Evolutionary conservation across 1,140 invertebrate genomes (phyloP).

Genomic region (Brachionus koreanus): DNA sequence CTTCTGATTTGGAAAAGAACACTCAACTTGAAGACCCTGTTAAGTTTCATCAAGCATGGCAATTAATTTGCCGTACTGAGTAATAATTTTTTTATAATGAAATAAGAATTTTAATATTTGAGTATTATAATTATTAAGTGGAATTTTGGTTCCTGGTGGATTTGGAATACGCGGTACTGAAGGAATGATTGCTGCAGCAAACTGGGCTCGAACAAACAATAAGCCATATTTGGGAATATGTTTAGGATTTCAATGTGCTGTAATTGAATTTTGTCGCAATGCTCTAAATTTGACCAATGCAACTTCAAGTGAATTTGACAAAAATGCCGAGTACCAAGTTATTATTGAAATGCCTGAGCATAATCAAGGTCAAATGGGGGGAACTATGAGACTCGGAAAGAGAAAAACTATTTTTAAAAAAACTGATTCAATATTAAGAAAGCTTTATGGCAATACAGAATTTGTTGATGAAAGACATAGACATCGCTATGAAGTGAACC

Average conservation of each 20-base stretch:
- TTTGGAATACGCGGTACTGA: constrained; percentile 92
- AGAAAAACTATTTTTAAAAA: constrained; percentile 73
- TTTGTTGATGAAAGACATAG: constrained; percentile 90
- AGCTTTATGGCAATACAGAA: constrained; percentile 77
- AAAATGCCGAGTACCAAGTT: constrained; percentile 69
- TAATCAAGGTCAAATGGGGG: constrained; percentile 83
- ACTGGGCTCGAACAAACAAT: constrained; percentile 82
- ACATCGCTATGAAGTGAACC: constrained; percentile 85
- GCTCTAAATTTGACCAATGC: constrained; percentile 71
- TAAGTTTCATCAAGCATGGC: constrained; percentile 88
- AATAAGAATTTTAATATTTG: background rate
- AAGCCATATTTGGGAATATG: constrained; percentile 93
- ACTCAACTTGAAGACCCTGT: constrained; percentile 71
- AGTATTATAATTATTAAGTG: constrained; percentile 65
- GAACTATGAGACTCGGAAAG: constrained; percentile 94
- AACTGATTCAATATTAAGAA: constrained; percentile 48
- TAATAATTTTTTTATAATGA: constrained; percentile 54
- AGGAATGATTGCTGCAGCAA: constrained; percentile 87
- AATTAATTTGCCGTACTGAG: constrained; percentile 79
- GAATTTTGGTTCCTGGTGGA: constrained; percentile 91
- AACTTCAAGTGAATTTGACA: constrained; percentile 79
- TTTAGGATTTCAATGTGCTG: constrained; percentile 89
- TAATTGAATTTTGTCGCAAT: constrained; percentile 91
- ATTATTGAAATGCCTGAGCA: constrained; percentile 99
- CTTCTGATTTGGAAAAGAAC: constrained; percentile 75